Conservation (phyloP, 2,113 vertebrate species). For the Hiodon alosoides region DNA sequence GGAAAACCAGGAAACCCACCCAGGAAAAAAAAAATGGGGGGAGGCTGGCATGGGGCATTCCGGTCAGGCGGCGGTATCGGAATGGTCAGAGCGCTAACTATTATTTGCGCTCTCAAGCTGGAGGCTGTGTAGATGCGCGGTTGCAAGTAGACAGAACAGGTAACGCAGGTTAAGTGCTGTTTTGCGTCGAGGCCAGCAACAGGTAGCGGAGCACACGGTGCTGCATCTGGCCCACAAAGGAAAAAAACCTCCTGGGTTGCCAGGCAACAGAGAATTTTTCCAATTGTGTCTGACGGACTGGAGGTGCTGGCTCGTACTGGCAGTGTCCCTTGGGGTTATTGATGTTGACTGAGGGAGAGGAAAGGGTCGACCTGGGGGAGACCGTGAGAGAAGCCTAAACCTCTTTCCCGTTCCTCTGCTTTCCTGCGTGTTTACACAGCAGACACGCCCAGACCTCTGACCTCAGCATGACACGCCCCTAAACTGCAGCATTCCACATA, state of each 20-base stretch:
- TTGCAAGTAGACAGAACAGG: background rate
- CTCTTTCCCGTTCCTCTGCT: background rate
- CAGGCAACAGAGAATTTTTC: background rate
- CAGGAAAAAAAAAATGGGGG: background rate
- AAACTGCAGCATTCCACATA: background rate
- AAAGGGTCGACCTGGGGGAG: background rate
- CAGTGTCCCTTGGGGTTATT: background rate
- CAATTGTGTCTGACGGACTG: background rate
- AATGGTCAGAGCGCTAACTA: background rate
- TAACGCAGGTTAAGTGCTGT: background rate
- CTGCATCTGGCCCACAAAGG: background rate
- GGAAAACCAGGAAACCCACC: no score
- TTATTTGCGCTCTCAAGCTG: constrained; percentile 6
- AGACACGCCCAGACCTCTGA: background rate
- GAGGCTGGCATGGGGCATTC: background rate
- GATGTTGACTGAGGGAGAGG: background rate
- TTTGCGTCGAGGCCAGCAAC: background rate
- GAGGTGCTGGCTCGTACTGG: background rate
- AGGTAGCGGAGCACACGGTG: background rate
- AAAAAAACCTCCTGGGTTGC: background rate
- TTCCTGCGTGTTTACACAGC: background rate
- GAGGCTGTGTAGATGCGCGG: constrained; percentile 2
- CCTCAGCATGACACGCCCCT: background rate
- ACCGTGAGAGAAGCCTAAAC: background rate
- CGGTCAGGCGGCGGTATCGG: background rate